These are phyloP conservation scores for Chaetodon trifasciatus DNA, from an alignment of 2,797 vertebrate species.

Conservation along the genomic window DNA sequence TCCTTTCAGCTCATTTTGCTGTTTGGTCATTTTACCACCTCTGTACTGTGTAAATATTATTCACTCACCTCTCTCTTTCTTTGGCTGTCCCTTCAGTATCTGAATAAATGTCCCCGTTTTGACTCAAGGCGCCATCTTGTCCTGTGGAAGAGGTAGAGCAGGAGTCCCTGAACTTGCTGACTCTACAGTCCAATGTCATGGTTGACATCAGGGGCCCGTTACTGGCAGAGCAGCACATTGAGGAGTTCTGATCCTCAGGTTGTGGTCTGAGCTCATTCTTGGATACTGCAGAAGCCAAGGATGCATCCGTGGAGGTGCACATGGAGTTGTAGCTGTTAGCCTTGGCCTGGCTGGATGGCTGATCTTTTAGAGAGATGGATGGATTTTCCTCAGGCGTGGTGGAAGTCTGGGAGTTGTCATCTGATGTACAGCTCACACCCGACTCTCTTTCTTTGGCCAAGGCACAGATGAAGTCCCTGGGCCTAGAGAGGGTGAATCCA, in stretches of 20 bases:
- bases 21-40: not conserved
- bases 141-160: not conserved
- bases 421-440: conserved; percentile 20
- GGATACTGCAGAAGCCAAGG: conserved; percentile 15
- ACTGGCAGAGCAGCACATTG: not conserved
- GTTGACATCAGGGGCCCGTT: not conserved
- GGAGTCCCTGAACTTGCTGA: not conserved
- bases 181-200: not conserved
- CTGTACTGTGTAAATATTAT: not conserved
- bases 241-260: conserved; percentile 12
- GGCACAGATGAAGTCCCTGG: conserved; percentile 69
- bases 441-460: conserved; percentile 67
- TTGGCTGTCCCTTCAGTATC: not conserved
- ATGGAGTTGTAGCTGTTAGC: conserved; percentile 32
- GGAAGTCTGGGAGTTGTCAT: conserved; percentile 19
- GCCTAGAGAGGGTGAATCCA: conserved; percentile 61
- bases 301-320: not conserved
- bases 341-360: conserved; percentile 19
- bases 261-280: not conserved
- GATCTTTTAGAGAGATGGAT: conserved; percentile 2
- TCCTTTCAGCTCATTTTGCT: not conserved
- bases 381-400: not conserved
- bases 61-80: conserved; percentile 40
- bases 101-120: not conserved
- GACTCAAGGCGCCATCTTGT: not conserved